Evolutionary conservation across 23 tunicate genomes (phyloP).

Genomic region (Botrylloides violaceus): DNA sequence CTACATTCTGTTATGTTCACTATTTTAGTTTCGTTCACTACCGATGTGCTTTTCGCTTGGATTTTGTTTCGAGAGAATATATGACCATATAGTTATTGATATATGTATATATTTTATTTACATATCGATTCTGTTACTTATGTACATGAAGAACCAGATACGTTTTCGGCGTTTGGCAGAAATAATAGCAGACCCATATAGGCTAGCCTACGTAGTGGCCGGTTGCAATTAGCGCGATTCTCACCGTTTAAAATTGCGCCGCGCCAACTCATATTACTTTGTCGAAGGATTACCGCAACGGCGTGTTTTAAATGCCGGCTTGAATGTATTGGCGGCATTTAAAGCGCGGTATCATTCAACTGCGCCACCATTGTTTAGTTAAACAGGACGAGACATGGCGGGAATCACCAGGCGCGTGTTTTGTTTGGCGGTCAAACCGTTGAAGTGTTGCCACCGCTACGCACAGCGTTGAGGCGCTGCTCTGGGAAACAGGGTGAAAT

Average conservation of each 20-base stretch:
- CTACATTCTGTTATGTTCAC: not conserved
- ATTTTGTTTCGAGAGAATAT: not conserved
- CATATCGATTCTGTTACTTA: not conserved
- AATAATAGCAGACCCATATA: not conserved
- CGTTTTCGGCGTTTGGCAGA: not conserved
- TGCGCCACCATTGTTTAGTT: not conserved
- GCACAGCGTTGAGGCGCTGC: not conserved
- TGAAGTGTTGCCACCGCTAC: conserved; percentile 1
- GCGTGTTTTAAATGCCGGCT: not conserved
- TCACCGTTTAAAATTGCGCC: not conserved
- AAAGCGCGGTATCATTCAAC: conserved; percentile 1
- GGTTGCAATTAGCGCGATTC: not conserved
- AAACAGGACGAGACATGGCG: conserved; percentile 2
- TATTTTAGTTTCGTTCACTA: not conserved
- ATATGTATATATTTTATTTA: too few relatives aligned
- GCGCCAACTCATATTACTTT: not conserved
- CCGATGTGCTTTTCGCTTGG: not conserved
- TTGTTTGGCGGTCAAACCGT: conserved; percentile 2
- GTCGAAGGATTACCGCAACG: not conserved
- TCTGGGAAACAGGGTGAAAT: not conserved
- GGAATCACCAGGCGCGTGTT: conserved; percentile 5
- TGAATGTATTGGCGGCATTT: conserved; percentile 3
- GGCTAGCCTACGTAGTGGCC: too few relatives aligned
- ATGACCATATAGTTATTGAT: not conserved
- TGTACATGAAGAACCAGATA: not conserved